Evolutionary conservation across 2,888 invertebrate species (phyloP), one percentile per base, ranked within the genome.

Genomic region (Pseudeuparius sepicola): DNA sequence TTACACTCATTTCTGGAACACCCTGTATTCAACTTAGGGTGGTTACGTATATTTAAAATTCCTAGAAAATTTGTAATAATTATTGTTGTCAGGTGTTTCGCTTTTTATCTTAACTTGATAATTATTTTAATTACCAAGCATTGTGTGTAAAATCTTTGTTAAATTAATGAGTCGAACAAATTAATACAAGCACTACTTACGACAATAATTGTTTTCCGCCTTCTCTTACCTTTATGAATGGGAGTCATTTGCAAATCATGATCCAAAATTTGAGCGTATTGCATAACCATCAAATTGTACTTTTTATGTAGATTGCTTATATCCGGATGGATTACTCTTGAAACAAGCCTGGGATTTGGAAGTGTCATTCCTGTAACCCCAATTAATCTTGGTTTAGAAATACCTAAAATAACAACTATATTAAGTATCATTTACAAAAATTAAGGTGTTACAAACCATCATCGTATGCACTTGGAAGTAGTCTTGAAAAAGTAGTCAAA

Each of bases 161-260:
- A n/a, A n/a, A n/a, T n/a, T n/a, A n/a, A n/a, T n/a, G n/a, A n/a
- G n/a, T n/a, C n/a, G n/a, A n/a, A n/a, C n/a, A n/a, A n/a, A n/a
- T n/a, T n/a, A n/a, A n/a, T n/a, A n/a, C n/a, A n/a, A n/a, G n/a
- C n/a, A n/a, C n/a, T n/a, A n/a, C n/a, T n/a, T n/a, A n/a, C n/a
- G n/a, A n/a, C n/a, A n/a, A n/a, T n/a, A n/a, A n/a, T n/a, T n/a
- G n/a, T n/a, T n/a, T n/a, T n/a, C n/a, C n/a, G n/a, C n/a, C n/a
- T n/a, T n/a, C n/a, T n/a, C n/a, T n/a, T n/a, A n/a, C n/a, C 87
- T 68, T 86, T 86, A 53, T 85, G 87, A 35, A 89, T 87, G 2
- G 90, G 94, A 1, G 93, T 92, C 73, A 92, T 79, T 1, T 93
- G 93, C 31, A 96, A 68, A 59, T 94, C 94, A 63, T 94, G 94